Evolutionary conservation across 2,888 invertebrate genomes (phyloP).

Genomic region (Halictus quadricinctus): DNA sequence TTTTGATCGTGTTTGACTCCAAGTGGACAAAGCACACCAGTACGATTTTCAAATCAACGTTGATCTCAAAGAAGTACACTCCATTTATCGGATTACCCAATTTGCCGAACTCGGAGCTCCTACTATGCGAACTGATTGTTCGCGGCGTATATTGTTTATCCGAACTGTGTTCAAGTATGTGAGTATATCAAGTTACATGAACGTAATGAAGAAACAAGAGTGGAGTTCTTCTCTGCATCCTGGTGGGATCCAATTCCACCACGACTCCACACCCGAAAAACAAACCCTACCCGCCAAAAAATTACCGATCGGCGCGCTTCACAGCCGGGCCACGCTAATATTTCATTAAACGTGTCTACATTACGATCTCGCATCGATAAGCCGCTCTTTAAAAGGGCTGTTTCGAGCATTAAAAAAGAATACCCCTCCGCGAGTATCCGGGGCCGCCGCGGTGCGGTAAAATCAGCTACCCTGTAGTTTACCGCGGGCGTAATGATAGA

Average conservation of each 20-base stretch:
- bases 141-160: no score
- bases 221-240: neutral
- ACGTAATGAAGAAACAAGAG: no score
- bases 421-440: neutral
- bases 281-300: neutral
- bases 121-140: no score
- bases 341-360: constrained; percentile 7
- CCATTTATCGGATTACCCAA: no score
- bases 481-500: neutral
- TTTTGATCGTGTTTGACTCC: no score
- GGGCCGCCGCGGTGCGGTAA: neutral
- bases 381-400: neutral
- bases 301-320: neutral
- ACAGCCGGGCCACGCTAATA: neutral
- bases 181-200: no score
- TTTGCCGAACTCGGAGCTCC: no score
- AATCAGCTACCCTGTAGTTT: constrained; percentile 3
- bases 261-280: neutral
- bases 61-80: no score
- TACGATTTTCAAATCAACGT: no score
- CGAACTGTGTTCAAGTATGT: no score
- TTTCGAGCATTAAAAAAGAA: neutral
- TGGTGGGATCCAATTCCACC: neutral
- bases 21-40: no score
- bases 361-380: constrained; percentile 2